Conservation (phyloP, 2,888 invertebrate species). For the Autographa gamma region DNA sequence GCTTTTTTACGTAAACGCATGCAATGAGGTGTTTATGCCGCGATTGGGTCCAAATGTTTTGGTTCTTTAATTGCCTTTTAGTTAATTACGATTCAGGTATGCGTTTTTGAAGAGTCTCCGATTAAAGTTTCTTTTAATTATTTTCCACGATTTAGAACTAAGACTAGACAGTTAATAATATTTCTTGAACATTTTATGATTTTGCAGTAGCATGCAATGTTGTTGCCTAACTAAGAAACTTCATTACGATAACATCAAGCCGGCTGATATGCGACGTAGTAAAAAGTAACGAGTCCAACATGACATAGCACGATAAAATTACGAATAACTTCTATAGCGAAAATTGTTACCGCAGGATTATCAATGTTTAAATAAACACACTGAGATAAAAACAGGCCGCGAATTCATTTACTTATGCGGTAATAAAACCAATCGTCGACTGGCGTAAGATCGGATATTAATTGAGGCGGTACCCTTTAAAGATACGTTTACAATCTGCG, state of each 20-base stretch:
- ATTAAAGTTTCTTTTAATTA: conserved; percentile 26
- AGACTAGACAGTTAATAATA: background rate
- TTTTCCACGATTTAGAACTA: background rate
- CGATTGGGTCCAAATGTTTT: conserved; percentile 30
- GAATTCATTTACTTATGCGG: conserved; percentile 57
- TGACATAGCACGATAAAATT: conserved; percentile 38
- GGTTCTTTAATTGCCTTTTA: conserved; percentile 28
- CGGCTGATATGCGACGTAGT: conserved; percentile 17
- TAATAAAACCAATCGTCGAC: conserved; percentile 63
- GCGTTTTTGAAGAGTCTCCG: conserved; percentile 26
- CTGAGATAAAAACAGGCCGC: conserved; percentile 58
- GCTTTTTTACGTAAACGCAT: conserved; percentile 59
- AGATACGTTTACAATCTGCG: conserved; percentile 74
- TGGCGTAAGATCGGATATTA: conserved; percentile 67
- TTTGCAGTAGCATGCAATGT: background rate
- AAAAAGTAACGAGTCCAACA: conserved; percentile 40
- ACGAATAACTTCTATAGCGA: conserved; percentile 19
- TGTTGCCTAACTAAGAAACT: conserved; percentile 15
- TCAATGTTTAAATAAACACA: conserved; percentile 53
- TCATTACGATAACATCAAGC: conserved; percentile 23
- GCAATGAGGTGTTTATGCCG: conserved; percentile 49
- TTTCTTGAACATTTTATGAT: conserved; percentile 11
- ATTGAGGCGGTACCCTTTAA: conserved; percentile 72
- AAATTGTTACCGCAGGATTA: conserved; percentile 40
- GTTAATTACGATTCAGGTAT: conserved; percentile 28